Evolutionary conservation across 2,113 vertebrate species (phyloP), one percentile per base, ranked within the genome.

Genomic region (Cariama cristata): DNA sequence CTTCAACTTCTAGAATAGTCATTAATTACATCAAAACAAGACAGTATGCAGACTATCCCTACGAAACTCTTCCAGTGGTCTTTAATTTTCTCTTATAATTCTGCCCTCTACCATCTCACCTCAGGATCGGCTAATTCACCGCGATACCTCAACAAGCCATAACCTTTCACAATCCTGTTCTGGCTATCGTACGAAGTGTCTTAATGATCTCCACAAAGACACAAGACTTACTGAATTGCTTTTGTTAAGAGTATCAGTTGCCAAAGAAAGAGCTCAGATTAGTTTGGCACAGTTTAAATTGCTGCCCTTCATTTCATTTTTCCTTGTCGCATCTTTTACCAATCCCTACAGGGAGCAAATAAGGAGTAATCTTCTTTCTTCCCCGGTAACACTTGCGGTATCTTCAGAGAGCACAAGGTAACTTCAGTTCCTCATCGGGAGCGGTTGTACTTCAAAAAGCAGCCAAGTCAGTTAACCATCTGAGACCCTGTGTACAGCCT

Each of bases 151-250:
- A 27, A 27, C 2, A 1, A 71, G 40, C 21, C 18, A 4, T 4
- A 5, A 21, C 20, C 42, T 14, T n/a, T 14, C 63, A 7, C 30
- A 22, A 5, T 3, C 32, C 69, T 38, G 35, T 6, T 15, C 28
- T 9, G 30, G 26, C 50, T 40, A 1, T 18, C 3, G 1, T 5
- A 35, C 44, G 26, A 18, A n/a, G 4, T 4, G 22, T 3, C 24
- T 14, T 18, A 9, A 28, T 1, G 6, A 71, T 7, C 30, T 22
- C 58, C 64, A 20, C 56, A 14, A 27, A 63, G 47, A 56, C 49
- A 49, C 28, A n/a, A 24, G n/a, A 44, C 20, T 44, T 15, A 20
- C 26, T 7, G 4, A 9, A 19, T 22, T 49, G 30, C 23, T 68
- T 75, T 47, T 28, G 23, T 26, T 56, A 30, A 22, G 49, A 42